phyloP scores from a whole-genome alignment of 2,888 invertebrate genomes.

The Baronia brevicornis region DNA sequence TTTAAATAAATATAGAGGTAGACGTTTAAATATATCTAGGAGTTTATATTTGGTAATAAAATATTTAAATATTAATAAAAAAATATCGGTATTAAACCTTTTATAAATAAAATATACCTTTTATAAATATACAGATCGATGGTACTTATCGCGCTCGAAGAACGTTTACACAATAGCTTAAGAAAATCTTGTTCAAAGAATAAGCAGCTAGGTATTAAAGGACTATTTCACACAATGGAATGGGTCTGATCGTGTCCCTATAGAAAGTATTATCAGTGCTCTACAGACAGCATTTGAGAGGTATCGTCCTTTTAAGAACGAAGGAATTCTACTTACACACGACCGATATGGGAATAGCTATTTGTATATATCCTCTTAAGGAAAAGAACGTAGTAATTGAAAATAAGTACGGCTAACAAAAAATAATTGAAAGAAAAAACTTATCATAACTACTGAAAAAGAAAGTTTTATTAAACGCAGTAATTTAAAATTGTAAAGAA shows the following conservation, averaged over 20 bases:
- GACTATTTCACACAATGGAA: conserved; percentile 17
- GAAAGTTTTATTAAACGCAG: no score
- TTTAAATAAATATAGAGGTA: no score
- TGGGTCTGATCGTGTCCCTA: conserved; percentile 16
- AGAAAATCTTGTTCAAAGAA: conserved; percentile 13
- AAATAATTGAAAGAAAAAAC: no score
- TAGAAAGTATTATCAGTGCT: conserved; percentile 18
- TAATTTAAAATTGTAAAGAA: no score
- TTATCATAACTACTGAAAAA: no score
- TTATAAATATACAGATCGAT: conserved; percentile 15
- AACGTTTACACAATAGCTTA: conserved; percentile 17
- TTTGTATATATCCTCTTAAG: conserved; percentile 14
- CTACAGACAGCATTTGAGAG: conserved; percentile 16
- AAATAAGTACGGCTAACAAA: no score
- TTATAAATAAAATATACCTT: no score
- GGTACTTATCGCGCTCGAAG: conserved; percentile 15
- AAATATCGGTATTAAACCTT: no score
- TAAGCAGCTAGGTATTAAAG: conserved; percentile 15
- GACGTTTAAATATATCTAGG: no score
- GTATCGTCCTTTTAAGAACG: conserved; percentile 17
- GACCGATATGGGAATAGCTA: conserved; percentile 15
- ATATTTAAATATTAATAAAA: no score
- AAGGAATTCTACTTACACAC: conserved; percentile 13
- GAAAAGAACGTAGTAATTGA: conserved; percentile 5
- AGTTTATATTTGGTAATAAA: no score